These are phyloP conservation scores for Varanus salvator DNA, from an alignment of 2,113 vertebrate genomes.

Conservation along the genomic window DNA sequence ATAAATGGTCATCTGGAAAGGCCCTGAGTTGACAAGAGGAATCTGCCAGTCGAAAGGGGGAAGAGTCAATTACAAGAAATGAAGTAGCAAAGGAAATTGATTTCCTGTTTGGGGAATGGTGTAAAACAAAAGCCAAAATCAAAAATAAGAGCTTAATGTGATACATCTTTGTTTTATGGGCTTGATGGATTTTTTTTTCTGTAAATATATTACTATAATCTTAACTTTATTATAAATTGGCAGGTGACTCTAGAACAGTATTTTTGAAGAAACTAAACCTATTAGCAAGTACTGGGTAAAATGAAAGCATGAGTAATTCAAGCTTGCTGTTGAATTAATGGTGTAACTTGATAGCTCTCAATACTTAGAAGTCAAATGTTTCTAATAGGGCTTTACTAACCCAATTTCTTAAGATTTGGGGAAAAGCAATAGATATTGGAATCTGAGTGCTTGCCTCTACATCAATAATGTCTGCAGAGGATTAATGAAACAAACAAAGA, in stretches of 20 bases:
- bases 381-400: conserved; percentile 40
- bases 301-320: conserved; percentile 52
- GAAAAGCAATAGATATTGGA: conserved; percentile 50
- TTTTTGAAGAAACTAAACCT: conserved; percentile 52
- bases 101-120: conserved; percentile 16
- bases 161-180: conserved; percentile 10
- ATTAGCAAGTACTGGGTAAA: conserved; percentile 38
- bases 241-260: conserved; percentile 56
- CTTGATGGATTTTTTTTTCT: neutral
- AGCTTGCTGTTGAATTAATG: conserved; percentile 55
- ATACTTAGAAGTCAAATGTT: neutral
- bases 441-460: conserved; percentile 59
- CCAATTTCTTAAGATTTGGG: conserved; percentile 44
- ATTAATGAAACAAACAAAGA: conserved; percentile 61
- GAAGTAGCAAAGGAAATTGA: neutral
- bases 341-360: conserved; percentile 27
- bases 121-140: conserved; percentile 18
- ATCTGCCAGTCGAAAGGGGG: conserved; percentile 19
- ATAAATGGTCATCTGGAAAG: conserved; percentile 37
- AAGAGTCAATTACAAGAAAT: conserved; percentile 44
- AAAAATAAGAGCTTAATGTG: conserved; percentile 50
- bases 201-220: conserved; percentile 48
- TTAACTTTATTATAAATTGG: conserved; percentile 46
- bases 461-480: conserved; percentile 60
- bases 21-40: conserved; percentile 40